Conservation (phyloP, 2,113 vertebrate species). For the Sarotherodon lohbergeri region DNA sequence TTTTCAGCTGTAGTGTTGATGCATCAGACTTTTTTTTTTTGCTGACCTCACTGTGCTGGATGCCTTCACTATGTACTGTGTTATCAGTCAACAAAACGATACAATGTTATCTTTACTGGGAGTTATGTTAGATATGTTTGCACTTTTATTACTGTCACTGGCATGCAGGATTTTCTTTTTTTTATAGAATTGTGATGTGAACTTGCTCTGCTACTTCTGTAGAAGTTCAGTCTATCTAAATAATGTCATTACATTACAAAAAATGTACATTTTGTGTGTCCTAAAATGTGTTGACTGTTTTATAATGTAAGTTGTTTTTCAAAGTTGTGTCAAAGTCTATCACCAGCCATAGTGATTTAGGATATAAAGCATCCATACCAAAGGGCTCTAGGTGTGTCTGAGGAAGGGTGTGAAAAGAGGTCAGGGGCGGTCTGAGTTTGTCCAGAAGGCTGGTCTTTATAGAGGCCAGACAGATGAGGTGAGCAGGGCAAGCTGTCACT, state of each 20-base stretch:
- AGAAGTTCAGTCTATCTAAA: neutral
- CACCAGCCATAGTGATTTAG: neutral
- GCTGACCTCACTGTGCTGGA: neutral
- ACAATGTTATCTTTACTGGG: neutral
- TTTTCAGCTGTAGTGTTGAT: neutral
- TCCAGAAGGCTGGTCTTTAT: constrained; percentile 49
- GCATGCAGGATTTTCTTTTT: neutral
- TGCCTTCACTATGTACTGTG: neutral
- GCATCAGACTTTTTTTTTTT: neutral
- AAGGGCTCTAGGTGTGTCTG: neutral
- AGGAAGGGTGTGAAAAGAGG: constrained; percentile 19
- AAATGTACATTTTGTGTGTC: neutral
- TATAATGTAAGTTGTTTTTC: neutral
- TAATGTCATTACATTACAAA: neutral
- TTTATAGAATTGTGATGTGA: neutral
- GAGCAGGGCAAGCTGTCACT: constrained; percentile 63
- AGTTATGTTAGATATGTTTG: neutral
- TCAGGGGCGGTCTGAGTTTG: constrained; percentile 3
- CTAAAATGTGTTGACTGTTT: neutral
- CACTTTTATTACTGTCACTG: neutral
- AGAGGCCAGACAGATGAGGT: constrained; percentile 66
- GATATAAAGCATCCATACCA: neutral
- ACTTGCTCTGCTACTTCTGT: neutral
- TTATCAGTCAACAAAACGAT: neutral
- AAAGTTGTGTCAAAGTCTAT: neutral